Conservation (phyloP, 2,888 invertebrate species). For the Lasioglossum figueresi region DNA sequence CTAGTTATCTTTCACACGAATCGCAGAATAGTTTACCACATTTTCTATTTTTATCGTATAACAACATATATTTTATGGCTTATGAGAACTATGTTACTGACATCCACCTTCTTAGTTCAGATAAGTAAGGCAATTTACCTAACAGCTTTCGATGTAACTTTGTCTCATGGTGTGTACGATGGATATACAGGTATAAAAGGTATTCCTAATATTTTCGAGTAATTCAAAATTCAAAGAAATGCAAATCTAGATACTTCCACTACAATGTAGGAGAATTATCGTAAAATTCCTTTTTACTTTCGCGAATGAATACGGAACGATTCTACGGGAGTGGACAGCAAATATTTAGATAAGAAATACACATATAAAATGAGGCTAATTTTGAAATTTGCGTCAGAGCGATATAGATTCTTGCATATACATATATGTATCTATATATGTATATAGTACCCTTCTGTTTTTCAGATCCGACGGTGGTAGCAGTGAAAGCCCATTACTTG, state of each 20-base stretch:
- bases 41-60: constrained; percentile 7
- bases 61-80: constrained; percentile 19
- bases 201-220: neutral
- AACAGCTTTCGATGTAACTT: constrained; percentile 2
- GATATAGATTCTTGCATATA: neutral
- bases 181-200: constrained; percentile 8
- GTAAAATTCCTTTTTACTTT: neutral
- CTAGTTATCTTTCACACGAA: constrained; percentile 1
- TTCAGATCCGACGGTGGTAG: constrained; percentile 83
- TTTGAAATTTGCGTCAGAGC: neutral
- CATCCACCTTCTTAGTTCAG: constrained; percentile 46
- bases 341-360: neutral
- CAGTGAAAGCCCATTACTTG: constrained; percentile 82
- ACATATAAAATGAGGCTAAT: neutral
- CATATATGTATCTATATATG: neutral
- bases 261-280: neutral
- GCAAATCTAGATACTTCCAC: constrained; percentile 41
- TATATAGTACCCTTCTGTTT: constrained; percentile 21
- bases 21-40: neutral
- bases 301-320: neutral
- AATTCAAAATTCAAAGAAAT: constrained; percentile 6
- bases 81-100: constrained; percentile 46
- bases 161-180: constrained; percentile 8
- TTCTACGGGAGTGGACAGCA: neutral
- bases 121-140: constrained; percentile 1